Percentiles rank a stretch among this genome's conserved stretches.
Conservation (phyloP, 1,140 invertebrate genomes). For the Pentalonia nigronervosa region DNA sequence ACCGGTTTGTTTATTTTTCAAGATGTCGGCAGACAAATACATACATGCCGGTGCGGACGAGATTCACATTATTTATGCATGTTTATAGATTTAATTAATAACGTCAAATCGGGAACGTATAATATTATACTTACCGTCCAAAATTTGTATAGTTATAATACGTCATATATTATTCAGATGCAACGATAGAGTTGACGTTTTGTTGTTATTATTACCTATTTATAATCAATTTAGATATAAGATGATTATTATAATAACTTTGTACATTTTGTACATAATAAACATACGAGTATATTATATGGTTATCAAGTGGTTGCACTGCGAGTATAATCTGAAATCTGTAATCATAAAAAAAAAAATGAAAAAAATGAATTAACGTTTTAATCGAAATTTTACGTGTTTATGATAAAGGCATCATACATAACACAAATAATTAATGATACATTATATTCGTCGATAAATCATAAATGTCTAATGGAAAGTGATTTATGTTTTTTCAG, state of each 20-base stretch:
- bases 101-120: neutral
- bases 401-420: too few relatives aligned
- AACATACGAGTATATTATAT: neutral
- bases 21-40: neutral
- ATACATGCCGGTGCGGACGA: neutral
- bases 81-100: neutral
- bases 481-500: constrained; percentile 34
- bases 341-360: neutral
- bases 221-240: neutral
- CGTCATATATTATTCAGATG: neutral
- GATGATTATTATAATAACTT: neutral
- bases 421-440: neutral
- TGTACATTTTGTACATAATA: neutral
- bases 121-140: neutral
- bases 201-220: neutral
- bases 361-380: neutral
- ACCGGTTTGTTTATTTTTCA: constrained; percentile 20
- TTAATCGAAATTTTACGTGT: neutral
- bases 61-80: neutral
- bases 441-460: neutral
- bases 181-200: neutral
- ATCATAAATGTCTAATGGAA: neutral
- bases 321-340: neutral
- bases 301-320: neutral
- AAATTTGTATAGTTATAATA: neutral